phyloP scores from a whole-genome alignment of 2,113 vertebrate genomes.

The Emydocephalus ijimae region DNA sequence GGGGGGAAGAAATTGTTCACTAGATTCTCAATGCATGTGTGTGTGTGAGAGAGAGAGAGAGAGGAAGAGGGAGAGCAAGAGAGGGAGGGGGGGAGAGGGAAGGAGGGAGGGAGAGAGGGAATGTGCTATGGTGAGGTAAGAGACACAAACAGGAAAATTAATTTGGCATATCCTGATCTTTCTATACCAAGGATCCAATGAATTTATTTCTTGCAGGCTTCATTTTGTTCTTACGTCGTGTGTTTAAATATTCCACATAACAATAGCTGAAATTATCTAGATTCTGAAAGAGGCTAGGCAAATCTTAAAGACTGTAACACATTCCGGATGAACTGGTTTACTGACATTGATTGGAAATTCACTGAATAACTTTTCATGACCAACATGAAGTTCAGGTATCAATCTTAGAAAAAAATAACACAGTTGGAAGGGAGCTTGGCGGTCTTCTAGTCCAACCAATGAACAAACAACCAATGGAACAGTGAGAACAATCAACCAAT shows the following conservation, averaged over 20 bases:
- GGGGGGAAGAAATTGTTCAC: conserved; percentile 30
- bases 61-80: not conserved
- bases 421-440: not conserved
- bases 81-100: not conserved
- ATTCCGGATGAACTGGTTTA: not conserved
- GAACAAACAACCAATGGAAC: no score
- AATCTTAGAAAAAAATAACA: not conserved
- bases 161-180: not conserved
- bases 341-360: not conserved
- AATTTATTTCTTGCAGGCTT: not conserved
- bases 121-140: not conserved
- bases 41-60: not conserved
- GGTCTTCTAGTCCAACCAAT: not conserved
- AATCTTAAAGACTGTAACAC: not conserved
- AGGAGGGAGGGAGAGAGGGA: not conserved
- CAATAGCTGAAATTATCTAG: not conserved
- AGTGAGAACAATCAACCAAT: no score
- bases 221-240: not conserved
- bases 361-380: not conserved
- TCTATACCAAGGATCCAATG: not conserved
- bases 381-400: not conserved
- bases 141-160: not conserved
- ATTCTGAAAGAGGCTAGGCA: not conserved
- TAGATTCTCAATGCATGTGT: not conserved
- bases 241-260: not conserved